A percentile compares a stretch with the other conserved stretches of the same genome.
These are phyloP conservation scores for Cotesia congregata DNA, from an alignment of 2,888 invertebrate species.

Conservation along the genomic window DNA sequence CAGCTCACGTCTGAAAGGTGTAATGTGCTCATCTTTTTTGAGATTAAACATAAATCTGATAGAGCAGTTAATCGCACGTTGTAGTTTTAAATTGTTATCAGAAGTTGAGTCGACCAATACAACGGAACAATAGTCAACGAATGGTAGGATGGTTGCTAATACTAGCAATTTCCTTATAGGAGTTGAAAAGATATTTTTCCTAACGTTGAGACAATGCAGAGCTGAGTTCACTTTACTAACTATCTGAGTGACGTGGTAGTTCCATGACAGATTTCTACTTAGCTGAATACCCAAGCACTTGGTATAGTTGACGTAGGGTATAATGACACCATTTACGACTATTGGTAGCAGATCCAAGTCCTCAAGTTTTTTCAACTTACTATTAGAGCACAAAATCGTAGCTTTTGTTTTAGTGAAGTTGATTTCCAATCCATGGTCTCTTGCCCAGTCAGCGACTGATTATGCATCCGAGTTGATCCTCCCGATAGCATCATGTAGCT, in stretches of 20 bases:
- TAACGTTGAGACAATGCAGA: slow-evolving; percentile 27
- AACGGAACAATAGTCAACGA: slow-evolving; percentile 35
- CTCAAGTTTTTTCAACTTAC: no score
- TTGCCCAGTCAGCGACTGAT: not conserved
- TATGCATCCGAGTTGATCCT: not conserved
- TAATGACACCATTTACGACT: not conserved
- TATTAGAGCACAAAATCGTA: no score
- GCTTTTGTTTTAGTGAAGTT: not conserved
- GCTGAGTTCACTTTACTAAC: not conserved
- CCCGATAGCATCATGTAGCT: not conserved
- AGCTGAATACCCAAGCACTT: not conserved
- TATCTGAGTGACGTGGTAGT: not conserved
- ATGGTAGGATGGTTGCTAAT: slow-evolving; percentile 22
- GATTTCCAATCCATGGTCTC: not conserved
- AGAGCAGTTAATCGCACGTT: slow-evolving; percentile 13
- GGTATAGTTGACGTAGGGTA: not conserved
- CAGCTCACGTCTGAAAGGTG: slow-evolving; percentile 29
- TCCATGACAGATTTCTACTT: no score
- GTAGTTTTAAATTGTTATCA: slow-evolving; percentile 26
- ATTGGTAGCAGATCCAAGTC: not conserved
- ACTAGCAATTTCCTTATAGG: slow-evolving; percentile 8
- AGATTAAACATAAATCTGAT: slow-evolving; percentile 36
- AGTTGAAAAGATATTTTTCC: slow-evolving; percentile 8
- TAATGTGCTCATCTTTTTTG: slow-evolving; percentile 26
- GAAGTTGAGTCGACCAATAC: slow-evolving; percentile 23